Base-by-base conservation (phyloP, 2,888 invertebrate genomes). In the Capitulum mitella region DNA sequence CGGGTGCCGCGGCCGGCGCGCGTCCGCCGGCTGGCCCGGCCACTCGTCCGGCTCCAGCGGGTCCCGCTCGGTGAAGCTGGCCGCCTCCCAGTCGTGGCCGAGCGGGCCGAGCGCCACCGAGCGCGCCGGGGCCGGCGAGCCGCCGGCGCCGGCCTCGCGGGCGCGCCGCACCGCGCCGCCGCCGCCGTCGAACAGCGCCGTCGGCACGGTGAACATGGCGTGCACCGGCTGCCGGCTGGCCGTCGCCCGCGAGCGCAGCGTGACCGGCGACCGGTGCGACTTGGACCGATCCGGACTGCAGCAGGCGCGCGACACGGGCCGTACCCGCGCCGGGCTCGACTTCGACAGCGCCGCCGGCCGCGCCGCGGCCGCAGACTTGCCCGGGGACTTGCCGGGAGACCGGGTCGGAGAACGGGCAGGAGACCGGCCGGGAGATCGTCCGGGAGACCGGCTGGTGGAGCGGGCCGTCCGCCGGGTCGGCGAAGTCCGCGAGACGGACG, bases 161-260 rank as follows among this genome's bases (percentile, higher is more conserved):
- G 54, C 54, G n/a, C 54, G n/a, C 32, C 54, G 22, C 34, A 14
- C 26, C 43, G n/a, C 34, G 46, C 43, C n/a, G n/a, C 3, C 26
- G 29, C 6, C 16, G 51, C 22, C 14, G n/a, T 26, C 40, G 70
- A 70, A 78, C 46, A 78, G 70, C 43, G 78, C 43, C 32, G 48
- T 29, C 43, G 78, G 70, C 46, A 70, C 43, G 34, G 70, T 51
- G 26, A 78, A 34, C 48, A 37, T 51, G 48, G 58, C 54, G 40
- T 51, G 22, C 32, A 54, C 54, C 32, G 43, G 51, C 48, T 70
- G 48, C 26, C 26, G 34, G 46, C 43, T 70, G 70, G 46, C n/a
- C 61, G 37, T 34, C 77, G 54, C n/a, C 43, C 78, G 58, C 22
- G 61, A 51, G 43, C 78, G 34, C 37, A 54, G 48, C 26, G 51